Conservation (phyloP, 2,797 vertebrate species). For the Lutjanus campechanus region DNA sequence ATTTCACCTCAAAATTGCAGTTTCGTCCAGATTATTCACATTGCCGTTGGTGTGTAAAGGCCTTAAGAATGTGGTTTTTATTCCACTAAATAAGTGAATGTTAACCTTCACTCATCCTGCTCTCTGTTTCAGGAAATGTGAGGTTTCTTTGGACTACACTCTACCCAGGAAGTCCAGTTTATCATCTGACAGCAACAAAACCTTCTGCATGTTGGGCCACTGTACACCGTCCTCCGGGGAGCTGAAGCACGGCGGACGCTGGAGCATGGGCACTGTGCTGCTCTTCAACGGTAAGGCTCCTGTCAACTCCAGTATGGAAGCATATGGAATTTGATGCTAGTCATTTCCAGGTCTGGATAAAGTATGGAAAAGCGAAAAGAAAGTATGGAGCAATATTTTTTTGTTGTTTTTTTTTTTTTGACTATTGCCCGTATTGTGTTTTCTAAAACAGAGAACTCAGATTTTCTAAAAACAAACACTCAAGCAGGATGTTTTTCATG, state of each 20-base stretch:
- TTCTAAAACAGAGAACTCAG: too few relatives aligned
- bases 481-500: too few relatives aligned
- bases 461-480: too few relatives aligned
- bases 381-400: too few relatives aligned
- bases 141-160: slow-evolving; percentile 93
- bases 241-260: slow-evolving; percentile 81
- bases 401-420: too few relatives aligned
- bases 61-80: neutral
- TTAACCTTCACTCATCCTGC: neutral
- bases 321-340: too few relatives aligned
- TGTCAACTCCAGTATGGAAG: neutral
- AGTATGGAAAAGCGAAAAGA: too few relatives aligned
- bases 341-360: too few relatives aligned
- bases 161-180: slow-evolving; percentile 94
- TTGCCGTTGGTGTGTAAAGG: too few relatives aligned
- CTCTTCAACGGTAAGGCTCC: slow-evolving; percentile 93
- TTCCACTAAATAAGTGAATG: slow-evolving; percentile 1
- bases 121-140: slow-evolving; percentile 87
- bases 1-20: too few relatives aligned
- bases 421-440: too few relatives aligned
- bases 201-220: slow-evolving; percentile 96
- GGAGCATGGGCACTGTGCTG: slow-evolving; percentile 94
- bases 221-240: slow-evolving; percentile 88
- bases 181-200: slow-evolving; percentile 97
- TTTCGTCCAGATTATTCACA: too few relatives aligned